Base-by-base conservation (phyloP, 2,113 vertebrate genomes). In the Entelurus aequoreus region DNA sequence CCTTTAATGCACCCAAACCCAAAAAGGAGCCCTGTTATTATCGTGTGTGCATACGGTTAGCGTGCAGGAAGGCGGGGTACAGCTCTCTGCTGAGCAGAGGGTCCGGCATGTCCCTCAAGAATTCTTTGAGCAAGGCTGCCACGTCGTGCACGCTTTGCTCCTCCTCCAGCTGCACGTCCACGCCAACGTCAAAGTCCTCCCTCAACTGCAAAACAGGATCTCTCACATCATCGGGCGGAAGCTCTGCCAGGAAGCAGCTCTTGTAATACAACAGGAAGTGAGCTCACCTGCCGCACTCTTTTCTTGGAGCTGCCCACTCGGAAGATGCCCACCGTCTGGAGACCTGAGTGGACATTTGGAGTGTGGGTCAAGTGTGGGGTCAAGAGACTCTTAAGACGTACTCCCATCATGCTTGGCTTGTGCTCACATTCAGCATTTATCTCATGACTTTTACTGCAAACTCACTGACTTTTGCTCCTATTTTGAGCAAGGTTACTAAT, bases 241-340 rank as follows among this genome's bases (percentile, higher is more conserved):
- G 12, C 76, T 69, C 19, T 53, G 14, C 1, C 2, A 53, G 51
- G 28, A 53, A 53, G 28, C 28, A 16, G 9, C 51, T 11, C 6
- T 21, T 53, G 15, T 28, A 28, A 28, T 28, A 28, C 37, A 3
- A 9, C 6, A 16, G 15, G 6, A 44, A 16, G 13, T 38, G 7
- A 28, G 35, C 82, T 89, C 84, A 96, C 95, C 92, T 97, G 88
- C 77, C 90, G 84, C 28, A 98, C 95, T 86, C 92, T 92, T 57
- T 92, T 92, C 78, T 90, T 92, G 0, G 95, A 96, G 87, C 94
- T 94, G 4, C 95, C 96, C 0, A 93, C 87, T 0, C 94, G 86
- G 82, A 98, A 98, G 78, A 98, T 94, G 10, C 95, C 96, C 51
- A 94, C 91, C 0, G 95, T 92, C 42, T 89, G 93, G 68, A 98